These are phyloP conservation scores for Pseudomyrmex sp. DNA, from an alignment of 1,140 invertebrate genomes.

Conservation along the genomic window DNA sequence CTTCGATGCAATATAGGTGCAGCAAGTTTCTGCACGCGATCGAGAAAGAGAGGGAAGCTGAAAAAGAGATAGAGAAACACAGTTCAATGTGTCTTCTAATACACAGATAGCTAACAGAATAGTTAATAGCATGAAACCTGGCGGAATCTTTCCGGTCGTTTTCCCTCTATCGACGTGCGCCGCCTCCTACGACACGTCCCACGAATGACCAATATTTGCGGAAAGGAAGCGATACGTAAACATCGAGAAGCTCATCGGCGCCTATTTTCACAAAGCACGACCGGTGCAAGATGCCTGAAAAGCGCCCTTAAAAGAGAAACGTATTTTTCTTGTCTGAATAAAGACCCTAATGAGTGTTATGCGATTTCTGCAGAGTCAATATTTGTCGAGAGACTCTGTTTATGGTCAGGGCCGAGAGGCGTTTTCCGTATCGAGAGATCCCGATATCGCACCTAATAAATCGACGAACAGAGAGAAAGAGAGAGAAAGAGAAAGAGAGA, in stretches of 20 bases:
- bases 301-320: too few relatives aligned
- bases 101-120: background rate
- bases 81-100: constrained; percentile 6
- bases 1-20: background rate
- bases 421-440: constrained; percentile 20
- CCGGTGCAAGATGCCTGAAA: background rate
- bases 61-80: background rate
- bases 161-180: background rate
- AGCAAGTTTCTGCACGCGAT: background rate
- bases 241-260: constrained; percentile 66
- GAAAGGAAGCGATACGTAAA: constrained; percentile 59
- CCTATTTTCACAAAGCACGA: background rate
- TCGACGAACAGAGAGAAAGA: background rate
- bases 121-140: constrained; percentile 23
- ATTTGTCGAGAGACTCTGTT: constrained; percentile 23
- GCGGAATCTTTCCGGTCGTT: background rate
- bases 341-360: constrained; percentile 4
- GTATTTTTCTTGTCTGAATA: background rate
- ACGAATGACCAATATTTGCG: constrained; percentile 78
- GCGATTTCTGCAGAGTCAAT: constrained; percentile 1
- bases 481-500: background rate
- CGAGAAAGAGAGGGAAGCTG: background rate
- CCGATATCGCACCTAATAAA: constrained; percentile 31
- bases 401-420: background rate
- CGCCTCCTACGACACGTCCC: constrained; percentile 71